Evolutionary conservation across 2,113 vertebrate genomes (phyloP), one percentile per base, ranked within the genome.

Genomic region (Notarius lentiginosus): DNA sequence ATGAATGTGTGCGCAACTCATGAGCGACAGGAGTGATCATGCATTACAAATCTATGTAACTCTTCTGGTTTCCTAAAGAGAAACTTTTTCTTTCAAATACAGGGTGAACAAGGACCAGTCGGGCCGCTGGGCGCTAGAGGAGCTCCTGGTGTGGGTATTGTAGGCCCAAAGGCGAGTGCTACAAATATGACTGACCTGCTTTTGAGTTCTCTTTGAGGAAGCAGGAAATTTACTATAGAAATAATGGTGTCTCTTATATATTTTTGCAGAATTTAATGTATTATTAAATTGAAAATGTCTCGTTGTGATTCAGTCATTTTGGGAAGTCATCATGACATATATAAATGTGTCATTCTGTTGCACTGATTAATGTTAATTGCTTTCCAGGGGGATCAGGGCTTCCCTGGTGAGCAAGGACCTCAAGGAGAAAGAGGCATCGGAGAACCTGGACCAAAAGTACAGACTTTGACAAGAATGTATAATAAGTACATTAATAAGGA

Each of bases 341-440:
- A 34, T 77, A 15, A 77, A 55, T 8, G 49, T 24, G 7, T 76
- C 1, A 0, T 55, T 3, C 51, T 34, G 24, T 17, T 55, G 24
- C 22, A 55, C 1, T 55, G 22, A 53, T 76, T 2, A 53, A 82
- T 49, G 34, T 63, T 58, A 17, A 27, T 87, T 88, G 41, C 24
- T 82, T 86, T 14, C 0, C 87, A 96, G 95, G 95, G 95, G 55
- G 94, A 96, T 30, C 94, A 93, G 65, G 95, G 95, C 60, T 94
- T 95, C 61, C 93, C 95, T 1, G 95, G 95, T 79, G 93, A 94
- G 34, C 68, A 88, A 12, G 95, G 95, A 30, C 86, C 61, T 60
- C 93, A 89, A 61, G 95, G 95, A 56, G 90, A 93, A 47, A 91
- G 93, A 81, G 94, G 94, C n/a, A 34, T 88, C 0, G 95, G 95